Conservation (phyloP, 2,888 invertebrate species). For the Euplagia quadripunctaria region DNA sequence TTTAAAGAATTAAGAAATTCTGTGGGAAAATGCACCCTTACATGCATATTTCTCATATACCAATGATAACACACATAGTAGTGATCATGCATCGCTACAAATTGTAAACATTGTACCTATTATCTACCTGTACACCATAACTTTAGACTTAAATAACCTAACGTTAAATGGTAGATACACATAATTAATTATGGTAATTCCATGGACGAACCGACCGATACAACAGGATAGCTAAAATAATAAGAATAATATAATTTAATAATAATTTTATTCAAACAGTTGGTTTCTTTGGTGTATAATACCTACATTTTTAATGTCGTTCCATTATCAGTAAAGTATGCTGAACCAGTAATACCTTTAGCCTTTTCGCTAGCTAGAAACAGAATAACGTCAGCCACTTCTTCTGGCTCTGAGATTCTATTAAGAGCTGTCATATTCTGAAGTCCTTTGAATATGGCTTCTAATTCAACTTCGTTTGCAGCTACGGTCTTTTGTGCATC, state of each 20-base stretch:
- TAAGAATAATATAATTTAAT: neutral
- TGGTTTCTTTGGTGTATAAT: neutral
- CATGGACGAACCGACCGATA: too few species aligned
- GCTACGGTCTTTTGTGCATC: neutral
- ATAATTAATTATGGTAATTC: too few species aligned
- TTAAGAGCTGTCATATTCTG: neutral
- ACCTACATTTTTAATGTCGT: neutral
- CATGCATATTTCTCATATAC: too few species aligned
- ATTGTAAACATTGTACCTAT: too few species aligned
- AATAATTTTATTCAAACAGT: neutral
- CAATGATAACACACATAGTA: too few species aligned
- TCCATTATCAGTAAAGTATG: conserved; percentile 22
- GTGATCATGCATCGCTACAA: too few species aligned
- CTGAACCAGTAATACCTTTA: conserved; percentile 8
- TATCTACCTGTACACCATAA: too few species aligned
- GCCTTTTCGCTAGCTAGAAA: conserved; percentile 21
- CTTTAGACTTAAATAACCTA: too few species aligned
- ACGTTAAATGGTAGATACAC: too few species aligned
- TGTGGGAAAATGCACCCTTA: too few species aligned
- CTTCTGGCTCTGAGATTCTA: conserved; percentile 17
- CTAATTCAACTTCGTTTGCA: neutral
- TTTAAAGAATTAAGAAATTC: too few species aligned
- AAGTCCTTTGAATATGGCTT: neutral
- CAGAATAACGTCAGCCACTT: conserved; percentile 19
- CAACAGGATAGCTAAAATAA: too few species aligned